phyloP scores from a whole-genome alignment of 2,797 vertebrate genomes.

The Philypnodon macrostomus region DNA sequence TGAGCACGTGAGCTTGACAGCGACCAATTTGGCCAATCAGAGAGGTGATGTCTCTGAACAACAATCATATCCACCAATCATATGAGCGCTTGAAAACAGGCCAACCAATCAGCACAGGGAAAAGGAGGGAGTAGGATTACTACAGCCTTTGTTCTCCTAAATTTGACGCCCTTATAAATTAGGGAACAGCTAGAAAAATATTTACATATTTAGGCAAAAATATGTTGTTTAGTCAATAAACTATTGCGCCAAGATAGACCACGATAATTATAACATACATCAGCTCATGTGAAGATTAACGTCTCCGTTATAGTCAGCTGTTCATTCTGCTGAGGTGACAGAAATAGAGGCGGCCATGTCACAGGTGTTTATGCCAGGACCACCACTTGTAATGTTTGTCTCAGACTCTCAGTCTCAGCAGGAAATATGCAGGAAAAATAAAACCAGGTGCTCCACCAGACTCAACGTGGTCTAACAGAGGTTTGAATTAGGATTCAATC shows the following conservation, averaged over 20 bases:
- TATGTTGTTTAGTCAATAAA: neutral
- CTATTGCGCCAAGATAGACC: neutral
- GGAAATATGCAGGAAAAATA: no score
- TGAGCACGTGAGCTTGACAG: conserved; percentile 46
- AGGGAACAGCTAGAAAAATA: conserved; percentile 1
- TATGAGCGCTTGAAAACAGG: rapidly evolving
- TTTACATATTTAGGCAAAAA: neutral
- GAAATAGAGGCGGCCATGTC: neutral
- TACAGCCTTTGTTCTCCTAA: conserved; percentile 33
- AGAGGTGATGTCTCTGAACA: conserved; percentile 11
- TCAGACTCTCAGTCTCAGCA: no score
- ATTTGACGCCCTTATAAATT: conserved; percentile 16
- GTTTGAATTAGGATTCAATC: no score
- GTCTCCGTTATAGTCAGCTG: conserved; percentile 3
- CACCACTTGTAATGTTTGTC: neutral
- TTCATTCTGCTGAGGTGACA: neutral
- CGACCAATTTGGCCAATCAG: conserved; percentile 46
- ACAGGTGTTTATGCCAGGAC: no score
- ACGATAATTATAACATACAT: no score
- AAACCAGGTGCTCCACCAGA: no score
- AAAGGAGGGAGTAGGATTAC: neutral
- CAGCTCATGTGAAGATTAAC: neutral
- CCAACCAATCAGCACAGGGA: conserved; percentile 26
- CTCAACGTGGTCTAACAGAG: no score
- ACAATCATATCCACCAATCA: conserved; percentile 23